Percentiles rank a stretch among this genome's conserved stretches.
These are phyloP conservation scores for Geotrupes spiniger DNA, from an alignment of 2,888 invertebrate genomes.

Conservation along the genomic window DNA sequence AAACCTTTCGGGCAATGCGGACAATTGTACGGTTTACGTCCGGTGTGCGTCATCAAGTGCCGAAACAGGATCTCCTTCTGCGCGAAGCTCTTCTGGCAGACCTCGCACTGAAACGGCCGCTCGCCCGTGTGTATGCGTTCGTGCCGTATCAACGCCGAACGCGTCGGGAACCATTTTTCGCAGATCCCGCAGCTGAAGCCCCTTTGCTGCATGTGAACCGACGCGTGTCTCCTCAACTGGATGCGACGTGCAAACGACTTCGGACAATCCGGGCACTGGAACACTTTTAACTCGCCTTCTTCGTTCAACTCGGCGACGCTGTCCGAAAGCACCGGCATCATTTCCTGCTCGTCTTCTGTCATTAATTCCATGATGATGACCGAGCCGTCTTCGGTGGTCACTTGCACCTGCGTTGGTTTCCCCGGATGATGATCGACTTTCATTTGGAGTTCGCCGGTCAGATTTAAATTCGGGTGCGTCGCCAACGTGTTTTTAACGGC, in stretches of 20 bases:
- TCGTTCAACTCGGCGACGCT: constrained; percentile 33
- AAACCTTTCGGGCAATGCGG: constrained; percentile 65
- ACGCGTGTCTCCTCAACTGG: constrained; percentile 60
- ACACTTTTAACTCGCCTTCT: constrained; percentile 51
- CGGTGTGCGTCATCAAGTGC: constrained; percentile 60
- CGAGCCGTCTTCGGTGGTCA: constrained; percentile 51
- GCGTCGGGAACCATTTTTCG: constrained; percentile 65
- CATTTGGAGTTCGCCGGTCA: constrained; percentile 45
- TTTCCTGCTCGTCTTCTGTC: constrained; percentile 43
- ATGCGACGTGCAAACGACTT: constrained; percentile 61
- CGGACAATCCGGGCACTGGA: constrained; percentile 62
- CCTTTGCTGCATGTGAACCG: constrained; percentile 59
- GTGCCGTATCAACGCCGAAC: constrained; percentile 67
- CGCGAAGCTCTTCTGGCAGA: constrained; percentile 65
- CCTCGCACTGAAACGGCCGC: constrained; percentile 54
- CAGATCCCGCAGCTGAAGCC: constrained; percentile 61
- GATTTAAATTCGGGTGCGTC: constrained; percentile 41
- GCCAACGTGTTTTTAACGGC: constrained; percentile 49
- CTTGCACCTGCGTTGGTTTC: constrained; percentile 49
- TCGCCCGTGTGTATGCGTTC: constrained; percentile 66
- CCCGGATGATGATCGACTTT: constrained; percentile 41
- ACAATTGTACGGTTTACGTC: constrained; percentile 66
- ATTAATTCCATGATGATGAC: constrained; percentile 51
- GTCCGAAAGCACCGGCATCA: constrained; percentile 16
- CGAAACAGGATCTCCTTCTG: constrained; percentile 68